A percentile compares a stretch with the other conserved stretches of the same genome.
Evolutionary conservation across 2,797 vertebrate genomes (phyloP).

Genomic region (Nannoperca australis): DNA sequence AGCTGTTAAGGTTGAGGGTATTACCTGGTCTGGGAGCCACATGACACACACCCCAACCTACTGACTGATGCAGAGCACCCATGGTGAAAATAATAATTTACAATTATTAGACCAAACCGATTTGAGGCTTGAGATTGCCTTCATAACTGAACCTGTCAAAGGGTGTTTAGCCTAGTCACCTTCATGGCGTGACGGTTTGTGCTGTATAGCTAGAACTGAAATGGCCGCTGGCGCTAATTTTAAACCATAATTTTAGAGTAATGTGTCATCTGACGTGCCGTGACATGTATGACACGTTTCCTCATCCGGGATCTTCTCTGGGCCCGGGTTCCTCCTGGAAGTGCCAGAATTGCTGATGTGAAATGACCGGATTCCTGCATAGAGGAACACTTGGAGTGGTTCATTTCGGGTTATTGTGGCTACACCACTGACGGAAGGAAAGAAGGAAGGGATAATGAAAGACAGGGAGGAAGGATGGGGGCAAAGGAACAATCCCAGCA

Average conservation of each 20-base stretch:
- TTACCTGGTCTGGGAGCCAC: constrained; percentile 25
- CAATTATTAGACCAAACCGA: constrained; percentile 30
- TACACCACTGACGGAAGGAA: constrained; percentile 36
- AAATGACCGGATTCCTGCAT: constrained; percentile 52
- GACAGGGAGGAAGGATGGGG: not conserved
- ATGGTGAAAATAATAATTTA: constrained; percentile 44
- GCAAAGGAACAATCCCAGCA: constrained; percentile 11
- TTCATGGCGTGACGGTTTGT: constrained; percentile 44
- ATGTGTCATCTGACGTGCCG: constrained; percentile 57
- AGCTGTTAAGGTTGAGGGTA: constrained; percentile 33
- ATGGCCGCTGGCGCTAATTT: constrained; percentile 67
- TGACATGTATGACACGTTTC: constrained; percentile 54
- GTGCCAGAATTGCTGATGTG: constrained; percentile 40
- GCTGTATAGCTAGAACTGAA: constrained; percentile 24
- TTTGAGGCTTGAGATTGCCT: constrained; percentile 47
- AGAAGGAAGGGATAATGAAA: not conserved
- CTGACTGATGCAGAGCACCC: constrained; percentile 17
- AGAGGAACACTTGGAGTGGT: constrained; percentile 46
- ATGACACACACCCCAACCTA: constrained; percentile 3
- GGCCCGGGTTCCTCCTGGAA: constrained; percentile 43
- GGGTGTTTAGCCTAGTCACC: constrained; percentile 58
- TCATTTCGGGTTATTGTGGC: constrained; percentile 39
- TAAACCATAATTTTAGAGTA: constrained; percentile 59
- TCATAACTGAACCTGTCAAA: constrained; percentile 65
- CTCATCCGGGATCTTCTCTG: constrained; percentile 44